A percentile compares a stretch with the other conserved stretches of the same genome.
Evolutionary conservation across 2,888 invertebrate genomes (phyloP).

Genomic region (Sympetrum striolatum): DNA sequence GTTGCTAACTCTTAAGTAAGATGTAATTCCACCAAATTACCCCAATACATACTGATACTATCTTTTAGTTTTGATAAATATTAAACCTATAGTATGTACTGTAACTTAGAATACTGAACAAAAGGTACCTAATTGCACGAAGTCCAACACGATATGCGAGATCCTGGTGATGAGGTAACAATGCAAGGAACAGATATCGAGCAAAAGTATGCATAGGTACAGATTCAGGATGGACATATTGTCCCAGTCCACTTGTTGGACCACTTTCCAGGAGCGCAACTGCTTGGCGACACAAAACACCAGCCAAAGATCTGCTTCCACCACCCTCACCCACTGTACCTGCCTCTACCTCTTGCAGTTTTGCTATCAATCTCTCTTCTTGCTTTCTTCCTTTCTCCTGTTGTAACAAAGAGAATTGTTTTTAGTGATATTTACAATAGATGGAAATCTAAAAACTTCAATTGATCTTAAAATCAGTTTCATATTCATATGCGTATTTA

Average conservation of each 20-base stretch:
- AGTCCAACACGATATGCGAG: constrained; percentile 81
- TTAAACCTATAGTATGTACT: no score
- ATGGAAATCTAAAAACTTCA: neutral
- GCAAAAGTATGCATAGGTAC: constrained; percentile 88
- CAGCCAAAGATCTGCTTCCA: constrained; percentile 65
- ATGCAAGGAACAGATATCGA: constrained; percentile 77
- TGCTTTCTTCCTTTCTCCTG: constrained; percentile 73
- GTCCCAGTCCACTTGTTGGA: constrained; percentile 75
- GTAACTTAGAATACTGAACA: neutral
- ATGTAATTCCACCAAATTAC: no score
- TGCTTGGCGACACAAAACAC: constrained; percentile 73
- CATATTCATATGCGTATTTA: neutral
- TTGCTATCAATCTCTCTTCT: constrained; percentile 78
- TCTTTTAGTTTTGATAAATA: neutral
- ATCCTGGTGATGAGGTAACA: constrained; percentile 77
- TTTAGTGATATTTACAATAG: neutral
- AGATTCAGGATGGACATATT: constrained; percentile 79
- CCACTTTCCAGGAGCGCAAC: constrained; percentile 76
- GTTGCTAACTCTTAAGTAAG: no score
- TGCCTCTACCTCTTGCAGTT: constrained; percentile 77
- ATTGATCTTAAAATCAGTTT: neutral
- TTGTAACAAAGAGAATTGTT: constrained; percentile 47
- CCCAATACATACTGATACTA: no score
- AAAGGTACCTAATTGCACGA: constrained; percentile 71
- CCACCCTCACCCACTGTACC: constrained; percentile 59